A percentile compares a stretch with the other conserved stretches of the same genome.
These are phyloP conservation scores for Myripristis murdjan DNA, from an alignment of 2,797 vertebrate genomes.

Conservation along the genomic window DNA sequence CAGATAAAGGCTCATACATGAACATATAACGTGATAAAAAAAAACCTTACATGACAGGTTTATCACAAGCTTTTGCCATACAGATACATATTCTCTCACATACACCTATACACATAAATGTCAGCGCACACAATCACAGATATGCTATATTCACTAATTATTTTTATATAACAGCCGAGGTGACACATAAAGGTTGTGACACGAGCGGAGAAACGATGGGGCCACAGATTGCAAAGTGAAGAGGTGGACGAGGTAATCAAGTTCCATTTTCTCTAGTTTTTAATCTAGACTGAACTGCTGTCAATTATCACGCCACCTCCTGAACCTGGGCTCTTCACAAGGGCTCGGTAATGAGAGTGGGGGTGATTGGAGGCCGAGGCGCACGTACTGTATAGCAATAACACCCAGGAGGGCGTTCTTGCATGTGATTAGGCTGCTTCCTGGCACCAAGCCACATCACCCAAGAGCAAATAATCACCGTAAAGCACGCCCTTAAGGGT, in stretches of 20 bases:
- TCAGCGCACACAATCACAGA: background rate
- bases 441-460: constrained; percentile 25
- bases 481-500: constrained; percentile 10
- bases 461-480: constrained; percentile 42
- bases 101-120: background rate
- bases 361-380: constrained; percentile 62
- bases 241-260: constrained; percentile 65
- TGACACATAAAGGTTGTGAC: constrained; percentile 54
- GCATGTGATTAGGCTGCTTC: constrained; percentile 52
- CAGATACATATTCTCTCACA: background rate
- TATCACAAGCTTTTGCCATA: background rate
- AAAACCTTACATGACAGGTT: background rate
- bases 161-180: constrained; percentile 28
- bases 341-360: constrained; percentile 69
- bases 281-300: constrained; percentile 62
- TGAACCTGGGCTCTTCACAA: constrained; percentile 54
- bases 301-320: constrained; percentile 68
- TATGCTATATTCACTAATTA: constrained; percentile 52
- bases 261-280: constrained; percentile 56
- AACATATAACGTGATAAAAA: background rate
- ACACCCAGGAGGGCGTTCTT: constrained; percentile 50
- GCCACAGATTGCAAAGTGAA: constrained; percentile 38
- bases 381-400: constrained; percentile 21
- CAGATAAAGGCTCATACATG: background rate
- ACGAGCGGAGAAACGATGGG: constrained; percentile 25